phyloP scores from a whole-genome alignment of 2,888 invertebrate genomes.

The Busseola fusca region DNA sequence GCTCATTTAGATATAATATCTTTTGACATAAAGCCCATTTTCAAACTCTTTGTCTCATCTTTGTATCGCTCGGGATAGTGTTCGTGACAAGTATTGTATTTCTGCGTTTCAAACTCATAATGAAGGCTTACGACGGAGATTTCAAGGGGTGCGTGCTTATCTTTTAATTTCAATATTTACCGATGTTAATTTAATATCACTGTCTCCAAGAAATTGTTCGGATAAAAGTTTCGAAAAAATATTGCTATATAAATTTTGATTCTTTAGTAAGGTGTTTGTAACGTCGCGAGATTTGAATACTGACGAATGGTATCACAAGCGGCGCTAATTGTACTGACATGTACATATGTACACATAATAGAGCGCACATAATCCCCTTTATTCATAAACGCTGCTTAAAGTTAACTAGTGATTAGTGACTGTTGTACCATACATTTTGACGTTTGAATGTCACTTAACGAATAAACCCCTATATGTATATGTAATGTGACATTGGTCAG shows the following conservation, averaged over 20 bases:
- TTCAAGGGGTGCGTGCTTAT: constrained; percentile 55
- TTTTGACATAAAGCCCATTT: constrained; percentile 32
- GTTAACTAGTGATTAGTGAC: no score
- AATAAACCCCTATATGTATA: no score
- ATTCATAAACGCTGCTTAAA: no score
- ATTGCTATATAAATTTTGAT: no score
- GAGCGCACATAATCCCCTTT: no score
- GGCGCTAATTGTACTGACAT: constrained; percentile 26
- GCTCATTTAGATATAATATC: constrained; percentile 31
- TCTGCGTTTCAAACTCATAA: constrained; percentile 22
- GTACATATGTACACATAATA: no score
- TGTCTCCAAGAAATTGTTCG: not conserved
- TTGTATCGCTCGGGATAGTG: constrained; percentile 5
- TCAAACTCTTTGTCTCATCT: constrained; percentile 37
- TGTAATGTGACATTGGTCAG: not conserved
- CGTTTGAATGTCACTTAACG: no score
- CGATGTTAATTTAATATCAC: not conserved
- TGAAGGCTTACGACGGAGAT: constrained; percentile 57
- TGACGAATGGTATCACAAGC: constrained; percentile 4
- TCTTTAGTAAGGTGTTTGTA: not conserved
- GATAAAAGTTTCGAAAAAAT: not conserved
- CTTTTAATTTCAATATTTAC: not conserved
- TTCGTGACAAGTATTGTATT: constrained; percentile 14
- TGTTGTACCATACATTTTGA: no score
- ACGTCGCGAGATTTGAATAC: constrained; percentile 9